Base-by-base conservation (phyloP, 2,113 vertebrate genomes). In the Antigone vipio region DNA sequence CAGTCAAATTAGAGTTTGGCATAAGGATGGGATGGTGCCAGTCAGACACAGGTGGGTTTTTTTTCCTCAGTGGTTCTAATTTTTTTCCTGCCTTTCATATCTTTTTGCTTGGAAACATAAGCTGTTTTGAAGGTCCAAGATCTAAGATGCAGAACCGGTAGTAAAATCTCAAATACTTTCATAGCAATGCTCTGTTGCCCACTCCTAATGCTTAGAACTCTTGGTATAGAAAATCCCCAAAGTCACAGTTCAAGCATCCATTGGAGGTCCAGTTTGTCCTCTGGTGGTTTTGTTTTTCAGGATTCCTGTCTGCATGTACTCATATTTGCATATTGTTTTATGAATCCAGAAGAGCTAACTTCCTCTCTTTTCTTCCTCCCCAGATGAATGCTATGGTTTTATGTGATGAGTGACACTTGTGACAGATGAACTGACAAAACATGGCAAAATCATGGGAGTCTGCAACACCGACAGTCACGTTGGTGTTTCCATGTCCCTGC, bases 351-450 rank as follows among this genome's bases (percentile, higher is more conserved):
- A 91, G 76, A 67, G 34, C 58, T 75, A 81, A 63, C 68, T 92
- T 95, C 63, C 63, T 94, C 59, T 40, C 49, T 86, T 87, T 89
- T 66, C 66, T 42, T 68, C 35, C 59, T 87, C 52, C 60, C 69
- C 14, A 34, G 34, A 87, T 78, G 72, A 88, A 71, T 63, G 60
- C 55, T 52, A 3, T 55, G 44, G 38, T 63, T 91, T 74, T 50
- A 17, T 67, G 47, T 78, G 42, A 63, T 89, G 83, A 91, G 47
- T 71, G 86, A 60, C 86, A 68, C 68, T 93, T 87, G 52, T 84
- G 40, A 95, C 64, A 87, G 84, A 91, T 29, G 20, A 91, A 52
- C 68, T 96, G 94, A 87, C 85, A 96, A 93, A 96, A 93, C 73
- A 81, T 14, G 72, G 58, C 44, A 82, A 89, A 95, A 89, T 89